Conservation (phyloP, 2,888 invertebrate species). For the Apomyelois bistriatella region DNA sequence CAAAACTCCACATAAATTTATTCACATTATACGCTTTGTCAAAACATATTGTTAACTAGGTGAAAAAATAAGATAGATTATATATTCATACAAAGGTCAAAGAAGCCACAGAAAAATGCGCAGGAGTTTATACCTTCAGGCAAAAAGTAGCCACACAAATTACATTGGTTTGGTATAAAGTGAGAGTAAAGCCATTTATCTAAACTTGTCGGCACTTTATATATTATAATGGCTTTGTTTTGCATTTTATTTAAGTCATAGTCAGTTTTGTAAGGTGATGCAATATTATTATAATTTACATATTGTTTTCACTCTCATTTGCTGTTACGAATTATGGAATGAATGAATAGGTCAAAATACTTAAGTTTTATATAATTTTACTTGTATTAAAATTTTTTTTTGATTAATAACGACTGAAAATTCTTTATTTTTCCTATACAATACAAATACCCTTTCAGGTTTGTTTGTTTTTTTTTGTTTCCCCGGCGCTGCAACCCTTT, state of each 20-base stretch:
- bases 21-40: too few species aligned
- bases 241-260: constrained; percentile 6
- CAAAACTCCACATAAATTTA: too few species aligned
- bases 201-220: constrained; percentile 8
- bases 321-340: background rate
- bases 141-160: background rate
- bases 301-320: constrained; percentile 2
- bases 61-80: too few species aligned
- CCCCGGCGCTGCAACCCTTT: too few species aligned
- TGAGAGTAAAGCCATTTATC: constrained; percentile 5
- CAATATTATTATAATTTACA: background rate
- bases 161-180: background rate
- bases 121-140: background rate
- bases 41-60: too few species aligned
- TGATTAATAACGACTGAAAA: too few species aligned
- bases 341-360: too few species aligned
- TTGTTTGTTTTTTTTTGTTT: too few species aligned
- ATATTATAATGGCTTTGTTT: constrained; percentile 12
- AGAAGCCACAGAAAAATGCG: background rate
- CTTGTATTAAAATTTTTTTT: too few species aligned
- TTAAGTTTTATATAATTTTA: too few species aligned
- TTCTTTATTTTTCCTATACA: too few species aligned
- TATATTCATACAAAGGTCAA: background rate
- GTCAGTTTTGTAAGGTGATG: background rate
- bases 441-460: too few species aligned